Percentiles rank a stretch among this genome's conserved stretches.
phyloP scores from a whole-genome alignment of 2,797 vertebrate species.

The Muscicapa striata region DNA sequence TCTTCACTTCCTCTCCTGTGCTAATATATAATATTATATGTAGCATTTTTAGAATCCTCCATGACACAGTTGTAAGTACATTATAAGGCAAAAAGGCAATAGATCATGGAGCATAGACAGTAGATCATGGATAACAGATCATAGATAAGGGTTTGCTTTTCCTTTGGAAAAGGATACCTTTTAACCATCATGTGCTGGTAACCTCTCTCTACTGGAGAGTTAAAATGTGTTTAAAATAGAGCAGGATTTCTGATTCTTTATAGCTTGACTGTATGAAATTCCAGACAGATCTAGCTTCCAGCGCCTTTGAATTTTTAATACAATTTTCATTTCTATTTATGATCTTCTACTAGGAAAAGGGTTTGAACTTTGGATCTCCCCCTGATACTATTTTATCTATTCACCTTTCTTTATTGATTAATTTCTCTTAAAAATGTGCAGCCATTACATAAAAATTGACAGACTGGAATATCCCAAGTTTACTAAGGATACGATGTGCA shows the following conservation, averaged over 20 bases:
- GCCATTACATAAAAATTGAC: neutral
- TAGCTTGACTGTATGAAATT: neutral
- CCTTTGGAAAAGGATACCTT: neutral
- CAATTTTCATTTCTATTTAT: slow-evolving; percentile 33
- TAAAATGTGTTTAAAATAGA: neutral
- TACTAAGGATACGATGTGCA: neutral
- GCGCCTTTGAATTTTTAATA: slow-evolving; percentile 28
- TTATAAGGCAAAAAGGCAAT: neutral
- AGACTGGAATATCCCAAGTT: neutral
- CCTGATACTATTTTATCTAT: neutral
- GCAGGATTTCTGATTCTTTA: neutral
- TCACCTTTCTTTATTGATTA: slow-evolving; percentile 23
- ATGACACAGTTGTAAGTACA: neutral
- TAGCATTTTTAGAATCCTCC: neutral
- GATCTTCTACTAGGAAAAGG: neutral
- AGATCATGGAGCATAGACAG: neutral
- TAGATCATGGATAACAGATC: neutral
- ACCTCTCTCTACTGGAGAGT: neutral
- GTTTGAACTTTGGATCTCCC: neutral
- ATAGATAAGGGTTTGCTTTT: neutral
- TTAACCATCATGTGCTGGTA: neutral
- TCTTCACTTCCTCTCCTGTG: neutral
- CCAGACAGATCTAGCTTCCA: neutral
- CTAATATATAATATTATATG: neutral
- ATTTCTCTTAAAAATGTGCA: neutral